These are phyloP conservation scores for Metridium senile DNA, from an alignment of 92 coral and sea anemone species.

Conservation along the genomic window DNA sequence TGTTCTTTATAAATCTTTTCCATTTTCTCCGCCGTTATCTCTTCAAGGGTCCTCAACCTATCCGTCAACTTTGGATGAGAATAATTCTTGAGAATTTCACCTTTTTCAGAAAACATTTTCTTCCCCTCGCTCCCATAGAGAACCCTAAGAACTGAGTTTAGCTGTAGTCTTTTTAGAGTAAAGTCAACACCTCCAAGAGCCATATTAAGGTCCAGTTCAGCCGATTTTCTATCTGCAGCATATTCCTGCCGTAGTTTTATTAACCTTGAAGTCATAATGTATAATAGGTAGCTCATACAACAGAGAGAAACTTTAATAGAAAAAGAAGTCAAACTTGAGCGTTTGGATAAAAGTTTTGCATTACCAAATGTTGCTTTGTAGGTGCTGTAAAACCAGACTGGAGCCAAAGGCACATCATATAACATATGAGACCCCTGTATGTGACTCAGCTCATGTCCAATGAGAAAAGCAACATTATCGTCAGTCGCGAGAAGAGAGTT, in stretches of 20 bases:
- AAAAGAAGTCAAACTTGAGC: slow-evolving; percentile 41
- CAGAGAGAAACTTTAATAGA: slow-evolving; percentile 58
- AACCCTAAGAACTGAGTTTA: slow-evolving; percentile 62
- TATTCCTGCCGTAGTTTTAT: slow-evolving; percentile 76
- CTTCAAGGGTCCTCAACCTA: slow-evolving; percentile 78
- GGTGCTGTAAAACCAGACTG: slow-evolving; percentile 82
- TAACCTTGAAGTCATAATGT: slow-evolving; percentile 39
- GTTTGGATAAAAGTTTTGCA: slow-evolving; percentile 46
- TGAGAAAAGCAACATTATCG: slow-evolving; percentile 79
- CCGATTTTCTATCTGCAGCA: slow-evolving; percentile 80
- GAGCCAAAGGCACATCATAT: slow-evolving; percentile 66
- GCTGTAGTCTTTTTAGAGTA: slow-evolving; percentile 64
- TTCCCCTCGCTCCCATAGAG: slow-evolving; percentile 64
- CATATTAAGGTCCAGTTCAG: slow-evolving; percentile 57
- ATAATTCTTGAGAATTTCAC: slow-evolving; percentile 65
- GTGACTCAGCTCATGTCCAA: slow-evolving; percentile 89
- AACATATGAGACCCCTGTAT: slow-evolving; percentile 62
- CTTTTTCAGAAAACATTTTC: slow-evolving; percentile 60
- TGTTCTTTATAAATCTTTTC: slow-evolving; percentile 14
- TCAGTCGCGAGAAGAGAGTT: slow-evolving; percentile 74
- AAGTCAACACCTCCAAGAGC: slow-evolving; percentile 84
- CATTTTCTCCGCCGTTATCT: slow-evolving; percentile 57
- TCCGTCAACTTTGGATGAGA: slow-evolving; percentile 86
- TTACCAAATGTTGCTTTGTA: slow-evolving; percentile 68
- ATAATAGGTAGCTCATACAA: slow-evolving; percentile 64